Percentiles rank a stretch among this genome's conserved stretches.
Conservation (phyloP, 2,888 invertebrate species). For the Pocota personata region DNA sequence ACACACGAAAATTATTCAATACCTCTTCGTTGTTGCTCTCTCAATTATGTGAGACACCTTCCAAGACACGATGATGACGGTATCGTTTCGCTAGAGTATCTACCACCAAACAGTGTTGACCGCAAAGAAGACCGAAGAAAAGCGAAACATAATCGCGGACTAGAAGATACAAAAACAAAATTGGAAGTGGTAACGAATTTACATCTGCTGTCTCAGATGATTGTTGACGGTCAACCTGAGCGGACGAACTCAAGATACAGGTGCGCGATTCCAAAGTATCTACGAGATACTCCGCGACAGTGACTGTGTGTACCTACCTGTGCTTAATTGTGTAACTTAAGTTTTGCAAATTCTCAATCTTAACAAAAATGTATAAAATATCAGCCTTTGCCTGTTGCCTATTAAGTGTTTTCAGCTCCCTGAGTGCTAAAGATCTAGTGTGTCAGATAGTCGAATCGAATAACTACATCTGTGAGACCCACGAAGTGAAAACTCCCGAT, state of each 20-base stretch:
- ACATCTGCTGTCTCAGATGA: conserved; percentile 68
- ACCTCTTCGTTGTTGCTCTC: conserved; percentile 26
- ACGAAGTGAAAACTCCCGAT: conserved; percentile 78
- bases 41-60: conserved; percentile 57
- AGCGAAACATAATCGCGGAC: conserved; percentile 47
- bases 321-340: conserved; percentile 41
- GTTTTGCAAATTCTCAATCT: conserved; percentile 33
- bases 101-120: conserved; percentile 25
- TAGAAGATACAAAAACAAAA: too few species aligned
- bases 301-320: not conserved
- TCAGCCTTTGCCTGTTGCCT: conserved; percentile 26
- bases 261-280: conserved; percentile 32
- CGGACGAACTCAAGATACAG: conserved; percentile 44
- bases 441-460: conserved; percentile 77
- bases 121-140: conserved; percentile 48
- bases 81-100: not conserved
- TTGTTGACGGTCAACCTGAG: conserved; percentile 67
- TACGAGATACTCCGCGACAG: conserved; percentile 10
- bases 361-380: conserved; percentile 44
- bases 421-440: conserved; percentile 76
- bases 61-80: not conserved
- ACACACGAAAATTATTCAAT: conserved; percentile 23
- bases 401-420: conserved; percentile 37
- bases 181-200: conserved; percentile 56
- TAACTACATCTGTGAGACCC: conserved; percentile 77